Base-by-base conservation (phyloP, 2,113 vertebrate species). In the Carollia perspicillata region DNA sequence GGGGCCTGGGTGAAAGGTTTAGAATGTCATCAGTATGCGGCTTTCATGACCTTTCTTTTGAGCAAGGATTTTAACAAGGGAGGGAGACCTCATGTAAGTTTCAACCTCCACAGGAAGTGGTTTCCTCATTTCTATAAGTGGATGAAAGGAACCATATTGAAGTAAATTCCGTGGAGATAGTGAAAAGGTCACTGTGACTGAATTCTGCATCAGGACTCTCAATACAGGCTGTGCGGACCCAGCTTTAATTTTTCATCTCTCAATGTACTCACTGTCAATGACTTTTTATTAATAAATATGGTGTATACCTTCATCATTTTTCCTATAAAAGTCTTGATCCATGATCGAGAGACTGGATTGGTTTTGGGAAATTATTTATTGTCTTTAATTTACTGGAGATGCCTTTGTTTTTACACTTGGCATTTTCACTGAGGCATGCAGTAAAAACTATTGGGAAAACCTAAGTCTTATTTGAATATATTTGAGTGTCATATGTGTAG, bases 41-140 rank as follows among this genome's bases (percentile, higher is more conserved):
- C 47, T 66, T 81, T 71, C 66, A 28, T 89, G 93, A 96, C 68
- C 93, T 96, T 96, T 96, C 69, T 77, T 92, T 87, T 90, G 84
- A 96, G 65, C 18, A 42, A 77, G 55, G 60, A 86, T 95, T 90
- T 96, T 95, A 84, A 78, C 53, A 72, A 95, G 69, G 55, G 33
- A 60, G 30, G 4, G 55, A 87, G 51, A 92, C 40, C 75, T 86
- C 84, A 28, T 96, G 69, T 93, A 92, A 75, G 84, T 51, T 85
- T 90, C 51, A 35, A 66, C n/a, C 77, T 88, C 88, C 71, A 8
- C 77, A 77, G 85, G 91, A 81, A 66, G 77, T 81, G 40, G 44
- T 42, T 93, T 90, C 65, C 51, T 80, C 42, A 40, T 44, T 92
- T 65, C 58, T 72, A 51, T 42, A 55, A 23, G 26, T n/a, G 60